These are phyloP conservation scores for Chrysocyon brachyurus DNA, from an alignment of 2,797 vertebrate species.

Conservation along the genomic window DNA sequence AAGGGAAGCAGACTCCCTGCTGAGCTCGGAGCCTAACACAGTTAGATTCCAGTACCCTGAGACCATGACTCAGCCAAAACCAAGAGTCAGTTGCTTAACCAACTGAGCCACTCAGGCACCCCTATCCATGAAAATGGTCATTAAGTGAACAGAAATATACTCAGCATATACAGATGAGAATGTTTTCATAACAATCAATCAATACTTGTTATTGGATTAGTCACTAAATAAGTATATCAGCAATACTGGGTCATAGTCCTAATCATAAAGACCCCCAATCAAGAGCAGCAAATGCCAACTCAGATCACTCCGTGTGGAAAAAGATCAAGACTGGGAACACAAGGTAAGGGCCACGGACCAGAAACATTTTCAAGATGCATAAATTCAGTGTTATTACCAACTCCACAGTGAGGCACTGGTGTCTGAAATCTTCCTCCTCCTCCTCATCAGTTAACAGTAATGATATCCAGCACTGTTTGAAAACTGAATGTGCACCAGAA, in stretches of 20 bases:
- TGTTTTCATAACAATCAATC: not conserved
- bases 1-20: too few relatives aligned
- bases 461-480: not conserved
- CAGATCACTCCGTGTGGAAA: not conserved
- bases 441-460: not conserved
- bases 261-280: not conserved
- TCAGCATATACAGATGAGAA: not conserved
- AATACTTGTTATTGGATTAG: not conserved
- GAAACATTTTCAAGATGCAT: not conserved
- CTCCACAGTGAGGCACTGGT: not conserved
- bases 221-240: not conserved
- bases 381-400: not conserved
- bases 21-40: not conserved
- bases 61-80: not conserved
- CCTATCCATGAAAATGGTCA: not conserved
- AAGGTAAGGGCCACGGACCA: not conserved
- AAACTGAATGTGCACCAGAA: not conserved
- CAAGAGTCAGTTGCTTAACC: not conserved
- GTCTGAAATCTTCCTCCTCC: not conserved
- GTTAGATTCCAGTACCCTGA: not conserved
- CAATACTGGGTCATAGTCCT: not conserved
- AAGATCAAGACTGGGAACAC: not conserved
- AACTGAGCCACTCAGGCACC: not conserved
- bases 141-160: constrained; percentile 18
- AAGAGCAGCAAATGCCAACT: not conserved